phyloP scores from a whole-genome alignment of 2,888 invertebrate species.

The Pimpla rufipes region DNA sequence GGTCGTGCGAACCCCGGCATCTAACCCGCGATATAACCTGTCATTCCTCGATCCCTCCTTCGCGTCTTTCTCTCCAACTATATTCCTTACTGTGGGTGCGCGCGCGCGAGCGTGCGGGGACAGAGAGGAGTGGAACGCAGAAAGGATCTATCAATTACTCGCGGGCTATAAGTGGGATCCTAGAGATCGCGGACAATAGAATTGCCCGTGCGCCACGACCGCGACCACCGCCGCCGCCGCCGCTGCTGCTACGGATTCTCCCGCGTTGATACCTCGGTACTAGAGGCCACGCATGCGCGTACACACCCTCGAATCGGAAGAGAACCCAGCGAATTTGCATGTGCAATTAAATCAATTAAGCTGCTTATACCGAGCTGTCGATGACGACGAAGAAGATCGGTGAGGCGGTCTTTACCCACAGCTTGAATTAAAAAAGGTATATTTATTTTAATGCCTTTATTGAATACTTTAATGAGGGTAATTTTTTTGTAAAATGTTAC shows the following conservation, averaged over 20 bases:
- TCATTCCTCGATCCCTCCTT: conserved; percentile 82
- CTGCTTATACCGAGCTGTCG: conserved; percentile 63
- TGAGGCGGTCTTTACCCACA: background rate
- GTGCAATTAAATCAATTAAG: conserved; percentile 80
- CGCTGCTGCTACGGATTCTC: conserved; percentile 49
- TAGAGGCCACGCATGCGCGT: conserved; percentile 13
- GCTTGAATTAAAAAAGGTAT: no score
- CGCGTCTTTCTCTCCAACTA: conserved; percentile 69
- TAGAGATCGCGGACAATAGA: conserved; percentile 81
- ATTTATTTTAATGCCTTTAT: no score
- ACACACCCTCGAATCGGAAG: conserved; percentile 52
- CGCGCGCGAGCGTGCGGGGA: background rate
- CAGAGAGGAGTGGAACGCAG: conserved; percentile 11
- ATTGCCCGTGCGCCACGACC: conserved; percentile 73
- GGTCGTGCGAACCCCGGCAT: conserved; percentile 83
- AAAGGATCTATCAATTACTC: conserved; percentile 83
- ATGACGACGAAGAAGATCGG: conserved; percentile 53
- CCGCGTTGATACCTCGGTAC: conserved; percentile 44
- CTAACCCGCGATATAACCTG: conserved; percentile 80
- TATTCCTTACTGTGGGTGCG: conserved; percentile 16
- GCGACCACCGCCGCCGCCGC: conserved; percentile 19
- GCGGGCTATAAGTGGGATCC: conserved; percentile 80
- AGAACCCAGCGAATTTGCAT: conserved; percentile 75
- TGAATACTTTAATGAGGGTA: no score
- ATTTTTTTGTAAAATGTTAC: no score